phyloP scores from a whole-genome alignment of 2,888 invertebrate genomes.

The Fissipunctia ypsillon region DNA sequence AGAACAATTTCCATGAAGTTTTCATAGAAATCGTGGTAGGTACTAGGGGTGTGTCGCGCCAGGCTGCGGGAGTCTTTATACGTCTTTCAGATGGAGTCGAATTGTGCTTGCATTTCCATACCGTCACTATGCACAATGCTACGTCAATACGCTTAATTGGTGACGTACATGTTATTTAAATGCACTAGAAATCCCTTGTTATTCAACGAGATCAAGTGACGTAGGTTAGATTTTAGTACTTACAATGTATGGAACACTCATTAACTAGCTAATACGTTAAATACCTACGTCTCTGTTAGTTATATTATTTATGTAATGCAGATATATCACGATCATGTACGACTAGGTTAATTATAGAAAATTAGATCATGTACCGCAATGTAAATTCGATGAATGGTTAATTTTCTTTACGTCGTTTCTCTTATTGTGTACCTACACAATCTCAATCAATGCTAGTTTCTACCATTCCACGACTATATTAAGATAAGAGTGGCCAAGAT shows the following conservation, averaged over 20 bases:
- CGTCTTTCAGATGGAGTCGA: background rate
- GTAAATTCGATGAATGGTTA: background rate
- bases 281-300: background rate
- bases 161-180: constrained; percentile 20
- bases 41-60: background rate
- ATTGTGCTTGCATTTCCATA: background rate
- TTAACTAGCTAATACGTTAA: background rate
- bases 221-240: background rate
- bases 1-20: background rate
- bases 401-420: background rate
- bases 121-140: background rate
- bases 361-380: background rate
- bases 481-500: background rate
- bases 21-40: background rate
- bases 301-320: background rate
- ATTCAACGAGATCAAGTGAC: background rate
- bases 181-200: background rate
- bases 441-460: background rate
- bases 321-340: background rate
- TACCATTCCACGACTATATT: background rate
- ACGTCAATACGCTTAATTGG: constrained; percentile 6
- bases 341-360: background rate
- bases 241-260: background rate
- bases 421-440: background rate
- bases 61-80: background rate